Base-by-base conservation (phyloP, 2,797 vertebrate genomes). In the Trichosurus vulpecula region DNA sequence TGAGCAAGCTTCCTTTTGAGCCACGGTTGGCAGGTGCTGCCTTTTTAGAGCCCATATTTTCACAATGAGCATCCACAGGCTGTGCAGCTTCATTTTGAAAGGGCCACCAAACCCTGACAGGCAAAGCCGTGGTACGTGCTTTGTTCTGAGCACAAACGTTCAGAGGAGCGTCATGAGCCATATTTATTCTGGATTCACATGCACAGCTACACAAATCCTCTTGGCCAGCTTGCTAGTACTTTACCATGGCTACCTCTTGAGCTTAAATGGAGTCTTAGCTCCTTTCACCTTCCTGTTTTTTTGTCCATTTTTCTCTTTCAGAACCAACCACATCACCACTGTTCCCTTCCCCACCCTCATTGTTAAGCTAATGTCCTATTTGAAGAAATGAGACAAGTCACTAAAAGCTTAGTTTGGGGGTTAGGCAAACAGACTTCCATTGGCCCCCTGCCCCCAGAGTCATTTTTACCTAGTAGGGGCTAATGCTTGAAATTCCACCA, bases 71-170 rank as follows among this genome's bases (percentile, higher is more conserved):
- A 90, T 93, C 3, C 25, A 93, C 90, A 97, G 30, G 47, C 54
- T 90, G 31, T 47, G 22, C n/a, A 94, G 56, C 10, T n/a, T 91
- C 57, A 58, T 90, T 92, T 97, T 66, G 51, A 94, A 96, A 94
- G 92, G 22, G 91, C 55, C 13, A 10, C 30, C 30, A 89, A 14
- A 91, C 92, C 54, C 91, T 90, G 94, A 95, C 74, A 81, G 74
- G 74, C n/a, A 81, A 6, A 2, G 19, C 74, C 47, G 41, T 81
- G 41, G 74, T 81, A 81, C 9, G 0, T 81, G 74, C 74, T 47
- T 81, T 41, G 8, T 81, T 81, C 74, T 81, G 22, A 47, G 41
- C 74, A 81, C 74, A 81, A 81, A 25, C 47, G 74, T 47, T 47
- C 22, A 47, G 0, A 74, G 74, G 41, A 47, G 74, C 19, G 0